Conservation (phyloP, 92 coral and sea anemone genomes). For the Epizoanthus fatuus region DNA sequence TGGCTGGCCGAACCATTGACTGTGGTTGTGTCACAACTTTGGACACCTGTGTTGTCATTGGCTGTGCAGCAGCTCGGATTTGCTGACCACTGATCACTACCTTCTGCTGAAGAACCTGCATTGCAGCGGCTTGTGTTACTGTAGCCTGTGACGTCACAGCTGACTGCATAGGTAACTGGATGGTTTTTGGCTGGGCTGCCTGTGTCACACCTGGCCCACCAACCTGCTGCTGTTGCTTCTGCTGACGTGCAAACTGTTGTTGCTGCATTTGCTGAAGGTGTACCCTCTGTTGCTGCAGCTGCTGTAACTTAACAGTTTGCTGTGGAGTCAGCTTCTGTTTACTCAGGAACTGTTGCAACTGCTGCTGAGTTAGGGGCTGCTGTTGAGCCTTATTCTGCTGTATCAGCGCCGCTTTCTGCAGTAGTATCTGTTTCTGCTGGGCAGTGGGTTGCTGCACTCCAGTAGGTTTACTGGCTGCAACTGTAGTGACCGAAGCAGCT, state of each 20-base stretch:
- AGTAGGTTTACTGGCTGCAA: constrained; percentile 46
- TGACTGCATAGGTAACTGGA: constrained; percentile 53
- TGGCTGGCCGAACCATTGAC: constrained; percentile 42
- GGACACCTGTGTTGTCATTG: constrained; percentile 32
- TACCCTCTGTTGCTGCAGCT: constrained; percentile 53
- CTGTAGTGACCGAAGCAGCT: constrained; percentile 55
- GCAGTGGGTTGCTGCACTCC: constrained; percentile 66
- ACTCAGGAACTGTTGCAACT: constrained; percentile 43
- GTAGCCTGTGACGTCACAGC: constrained; percentile 30
- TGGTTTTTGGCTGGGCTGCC: constrained; percentile 68
- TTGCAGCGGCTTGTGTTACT: constrained; percentile 14
- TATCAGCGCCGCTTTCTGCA: constrained; percentile 65
- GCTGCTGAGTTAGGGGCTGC: constrained; percentile 36
- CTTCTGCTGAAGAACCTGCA: constrained; percentile 40
- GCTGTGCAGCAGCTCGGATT: constrained; percentile 36
- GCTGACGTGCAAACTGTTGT: constrained; percentile 50
- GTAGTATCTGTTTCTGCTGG: constrained; percentile 60
- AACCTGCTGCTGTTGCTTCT: constrained; percentile 67
- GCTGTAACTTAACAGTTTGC: constrained; percentile 56
- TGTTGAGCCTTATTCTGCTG: constrained; percentile 63
- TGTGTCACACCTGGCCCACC: constrained; percentile 46
- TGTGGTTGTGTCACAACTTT: constrained; percentile 43
- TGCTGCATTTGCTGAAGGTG: constrained; percentile 58
- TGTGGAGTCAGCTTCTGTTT: constrained; percentile 66
- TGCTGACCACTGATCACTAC: constrained; percentile 41